Evolutionary conservation across 1,140 invertebrate species (phyloP).

Genomic region (Drosophila nannoptera): DNA sequence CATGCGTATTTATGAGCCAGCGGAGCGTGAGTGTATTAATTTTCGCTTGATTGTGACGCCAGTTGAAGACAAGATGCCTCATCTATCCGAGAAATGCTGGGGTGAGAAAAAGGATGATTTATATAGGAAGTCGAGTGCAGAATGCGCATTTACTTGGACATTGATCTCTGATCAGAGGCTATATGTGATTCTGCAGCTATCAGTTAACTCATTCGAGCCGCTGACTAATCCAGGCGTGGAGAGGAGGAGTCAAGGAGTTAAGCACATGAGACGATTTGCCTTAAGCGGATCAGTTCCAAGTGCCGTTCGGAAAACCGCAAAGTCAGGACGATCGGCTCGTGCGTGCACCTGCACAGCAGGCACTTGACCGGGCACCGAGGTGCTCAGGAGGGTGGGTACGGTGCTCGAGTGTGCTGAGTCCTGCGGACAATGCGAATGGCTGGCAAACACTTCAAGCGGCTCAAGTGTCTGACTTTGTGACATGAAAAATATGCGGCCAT

Average conservation of each 20-base stretch:
- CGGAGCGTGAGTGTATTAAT: constrained; percentile 43
- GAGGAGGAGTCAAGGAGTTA: constrained; percentile 59
- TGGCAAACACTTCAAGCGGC: constrained; percentile 63
- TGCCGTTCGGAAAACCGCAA: constrained; percentile 40
- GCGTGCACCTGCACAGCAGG: constrained; percentile 58
- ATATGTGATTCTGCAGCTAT: no score
- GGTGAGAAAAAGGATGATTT: constrained; percentile 1
- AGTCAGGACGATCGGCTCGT: constrained; percentile 64
- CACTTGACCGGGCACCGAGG: constrained; percentile 44
- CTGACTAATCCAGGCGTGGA: constrained; percentile 21
- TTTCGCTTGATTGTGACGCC: constrained; percentile 65
- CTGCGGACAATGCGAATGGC: constrained; percentile 42
- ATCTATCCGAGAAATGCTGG: constrained; percentile 4
- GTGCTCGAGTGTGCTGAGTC: constrained; percentile 34
- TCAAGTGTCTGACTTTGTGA: constrained; percentile 61
- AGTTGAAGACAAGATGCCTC: constrained; percentile 20
- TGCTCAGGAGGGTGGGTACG: not conserved
- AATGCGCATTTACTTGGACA: no score
- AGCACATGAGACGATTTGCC: constrained; percentile 51
- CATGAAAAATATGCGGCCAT: constrained; percentile 52
- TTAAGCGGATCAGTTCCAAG: constrained; percentile 60
- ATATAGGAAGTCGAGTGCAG: not conserved
- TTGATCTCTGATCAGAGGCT: no score
- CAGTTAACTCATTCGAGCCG: no score
- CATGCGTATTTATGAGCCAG: constrained; percentile 73